Evolutionary conservation across 2,888 invertebrate species (phyloP).

Genomic region (Dasypolia templi): DNA sequence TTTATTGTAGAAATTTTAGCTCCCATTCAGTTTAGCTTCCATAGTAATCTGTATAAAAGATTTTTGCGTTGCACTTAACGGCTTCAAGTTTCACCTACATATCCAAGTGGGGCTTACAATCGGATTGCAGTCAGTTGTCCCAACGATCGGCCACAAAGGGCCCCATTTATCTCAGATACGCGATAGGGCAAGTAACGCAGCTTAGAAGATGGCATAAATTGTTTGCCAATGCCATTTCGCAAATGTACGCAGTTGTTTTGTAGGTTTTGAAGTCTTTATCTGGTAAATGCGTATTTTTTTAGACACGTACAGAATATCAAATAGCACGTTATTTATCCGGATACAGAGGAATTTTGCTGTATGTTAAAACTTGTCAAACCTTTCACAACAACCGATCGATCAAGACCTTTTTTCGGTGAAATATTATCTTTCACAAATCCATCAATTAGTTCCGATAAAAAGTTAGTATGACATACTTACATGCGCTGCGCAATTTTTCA

Average conservation of each 20-base stretch:
- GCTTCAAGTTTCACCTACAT: constrained; percentile 47
- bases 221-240: constrained; percentile 36
- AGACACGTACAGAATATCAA: background rate
- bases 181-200: constrained; percentile 33
- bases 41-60: constrained; percentile 52
- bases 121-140: constrained; percentile 53
- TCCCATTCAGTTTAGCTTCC: constrained; percentile 42
- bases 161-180: constrained; percentile 27
- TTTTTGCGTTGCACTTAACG: constrained; percentile 52
- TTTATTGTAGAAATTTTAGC: constrained; percentile 41
- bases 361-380: constrained; percentile 20
- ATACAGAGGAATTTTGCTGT: background rate
- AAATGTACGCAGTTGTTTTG: constrained; percentile 6
- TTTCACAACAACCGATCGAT: constrained; percentile 16
- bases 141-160: constrained; percentile 22
- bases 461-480: background rate
- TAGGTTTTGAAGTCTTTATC: constrained; percentile 6
- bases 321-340: background rate
- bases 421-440: constrained; percentile 27
- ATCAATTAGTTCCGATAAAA: constrained; percentile 42
- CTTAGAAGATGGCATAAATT: constrained; percentile 25
- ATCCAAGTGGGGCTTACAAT: constrained; percentile 63
- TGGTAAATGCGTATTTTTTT: background rate
- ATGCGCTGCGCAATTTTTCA: constrained; percentile 34
- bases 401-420: constrained; percentile 20